Base-by-base conservation (phyloP, 2,797 vertebrate genomes). In the Lates japonicus region DNA sequence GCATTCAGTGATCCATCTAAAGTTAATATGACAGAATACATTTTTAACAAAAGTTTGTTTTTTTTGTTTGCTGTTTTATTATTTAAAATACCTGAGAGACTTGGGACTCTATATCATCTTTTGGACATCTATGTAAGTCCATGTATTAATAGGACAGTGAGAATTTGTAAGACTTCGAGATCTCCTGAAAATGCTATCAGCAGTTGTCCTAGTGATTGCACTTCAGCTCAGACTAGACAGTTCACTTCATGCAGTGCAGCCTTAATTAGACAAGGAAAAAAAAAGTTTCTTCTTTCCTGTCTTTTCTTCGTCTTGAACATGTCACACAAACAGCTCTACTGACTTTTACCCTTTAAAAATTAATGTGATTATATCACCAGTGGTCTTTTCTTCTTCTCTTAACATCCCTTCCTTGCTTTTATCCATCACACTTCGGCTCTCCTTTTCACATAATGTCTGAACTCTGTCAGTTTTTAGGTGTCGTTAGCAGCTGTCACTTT, bases 281-380 rank as follows among this genome's bases (percentile, higher is more conserved):
- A 5, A 33, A 25, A 5, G 3, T 37, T 33, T 29, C 20, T 19
- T 7, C 41, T 65, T 66, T 55, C 16, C 17, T 4, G 11, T 72
- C 31, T 52, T 58, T 52, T 37, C 14, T 39, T 65, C 14, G 11
- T 63, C 67, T 58, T 7, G n/a, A 17, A 44, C 77, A 80, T 31
- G 39, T 52, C 69, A 72, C 63, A 57, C 25, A 77, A 74, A 81
- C 76, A 76, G 31, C 33, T 44, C 22, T 54, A 69, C 37, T 82
- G 73, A 78, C 76, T 76, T 72, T 64, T 71, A 42, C 20, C 39
- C 58, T 66, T 73, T 66, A 72, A 84, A 77, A 64, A 80, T 87
- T 76, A 20, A 88, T 54, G 55, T 22, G 65, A 67, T 79, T 76
- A 83, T 29, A 78, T 88, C 73, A 71, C 44, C 52, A 6, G 4